Conservation (phyloP, 2,797 vertebrate species). For the Microchirus variegatus region DNA sequence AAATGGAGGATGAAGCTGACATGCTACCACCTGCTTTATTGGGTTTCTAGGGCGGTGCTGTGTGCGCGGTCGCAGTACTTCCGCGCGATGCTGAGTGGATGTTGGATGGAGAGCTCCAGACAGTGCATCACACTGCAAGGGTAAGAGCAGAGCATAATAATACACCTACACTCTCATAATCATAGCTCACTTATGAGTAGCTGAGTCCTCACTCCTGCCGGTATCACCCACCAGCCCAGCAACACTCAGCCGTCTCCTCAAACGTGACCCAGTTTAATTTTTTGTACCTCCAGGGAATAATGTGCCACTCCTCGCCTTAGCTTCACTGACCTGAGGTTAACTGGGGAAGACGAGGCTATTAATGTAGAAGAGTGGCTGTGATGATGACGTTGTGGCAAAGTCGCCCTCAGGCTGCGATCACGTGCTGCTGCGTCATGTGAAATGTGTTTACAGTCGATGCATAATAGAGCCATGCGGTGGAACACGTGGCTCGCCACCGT, state of each 20-base stretch:
- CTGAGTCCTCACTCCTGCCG: background rate
- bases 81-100: constrained; percentile 93
- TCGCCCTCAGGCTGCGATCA: constrained; percentile 35
- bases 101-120: constrained; percentile 94
- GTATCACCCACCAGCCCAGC: background rate
- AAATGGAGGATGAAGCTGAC: constrained; percentile 40
- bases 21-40: constrained; percentile 39
- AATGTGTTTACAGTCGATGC: too few species aligned
- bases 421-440: constrained; percentile 5
- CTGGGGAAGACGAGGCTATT: constrained; percentile 44
- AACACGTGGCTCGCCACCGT: too few species aligned
- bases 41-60: constrained; percentile 88
- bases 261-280: constrained; percentile 23
- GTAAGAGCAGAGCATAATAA: constrained; percentile 76
- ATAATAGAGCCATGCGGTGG: too few species aligned
- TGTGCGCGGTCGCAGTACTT: constrained; percentile 96
- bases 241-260: constrained; percentile 6
- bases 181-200: constrained; percentile 29
- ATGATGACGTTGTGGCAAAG: constrained; percentile 27
- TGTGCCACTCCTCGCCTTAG: constrained; percentile 25
- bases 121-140: constrained; percentile 91
- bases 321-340: constrained; percentile 58
- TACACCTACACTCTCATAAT: constrained; percentile 43
- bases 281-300: constrained; percentile 28
- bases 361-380: constrained; percentile 20